phyloP scores from a whole-genome alignment of 2,888 invertebrate species.

The Yponomeuta evonymella region DNA sequence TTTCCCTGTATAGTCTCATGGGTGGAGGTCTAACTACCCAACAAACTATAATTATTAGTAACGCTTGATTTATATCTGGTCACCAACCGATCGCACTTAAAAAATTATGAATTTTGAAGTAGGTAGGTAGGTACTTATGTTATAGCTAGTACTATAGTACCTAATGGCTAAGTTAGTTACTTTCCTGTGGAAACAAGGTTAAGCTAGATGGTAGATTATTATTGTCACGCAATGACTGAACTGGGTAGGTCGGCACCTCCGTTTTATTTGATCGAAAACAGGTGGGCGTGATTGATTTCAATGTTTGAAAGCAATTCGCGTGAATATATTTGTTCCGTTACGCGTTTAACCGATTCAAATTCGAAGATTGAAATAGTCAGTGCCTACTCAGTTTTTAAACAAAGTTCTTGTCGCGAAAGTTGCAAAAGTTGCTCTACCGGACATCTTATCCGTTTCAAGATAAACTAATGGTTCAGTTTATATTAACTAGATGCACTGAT shows the following conservation, averaged over 20 bases:
- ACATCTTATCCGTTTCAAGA: too few relatives aligned
- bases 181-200: not conserved
- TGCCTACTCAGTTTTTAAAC: not conserved
- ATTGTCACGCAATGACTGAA: slow-evolving; percentile 8
- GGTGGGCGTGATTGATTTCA: slow-evolving; percentile 4
- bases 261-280: not conserved
- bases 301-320: not conserved
- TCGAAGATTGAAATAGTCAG: not conserved
- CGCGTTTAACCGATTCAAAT: not conserved
- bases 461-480: too few relatives aligned
- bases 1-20: too few relatives aligned
- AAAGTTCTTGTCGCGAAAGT: not conserved
- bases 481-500: not conserved
- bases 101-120: not conserved
- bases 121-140: slow-evolving; percentile 18
- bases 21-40: too few relatives aligned
- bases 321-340: not conserved
- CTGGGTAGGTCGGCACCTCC: not conserved
- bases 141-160: slow-evolving; percentile 5
- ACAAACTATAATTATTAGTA: too few relatives aligned
- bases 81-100: too few relatives aligned
- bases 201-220: not conserved
- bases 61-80: too few relatives aligned
- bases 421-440: not conserved
- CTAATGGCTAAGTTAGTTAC: not conserved